phyloP scores from a whole-genome alignment of 2,797 vertebrate genomes.

The Girardinus metallicus region DNA sequence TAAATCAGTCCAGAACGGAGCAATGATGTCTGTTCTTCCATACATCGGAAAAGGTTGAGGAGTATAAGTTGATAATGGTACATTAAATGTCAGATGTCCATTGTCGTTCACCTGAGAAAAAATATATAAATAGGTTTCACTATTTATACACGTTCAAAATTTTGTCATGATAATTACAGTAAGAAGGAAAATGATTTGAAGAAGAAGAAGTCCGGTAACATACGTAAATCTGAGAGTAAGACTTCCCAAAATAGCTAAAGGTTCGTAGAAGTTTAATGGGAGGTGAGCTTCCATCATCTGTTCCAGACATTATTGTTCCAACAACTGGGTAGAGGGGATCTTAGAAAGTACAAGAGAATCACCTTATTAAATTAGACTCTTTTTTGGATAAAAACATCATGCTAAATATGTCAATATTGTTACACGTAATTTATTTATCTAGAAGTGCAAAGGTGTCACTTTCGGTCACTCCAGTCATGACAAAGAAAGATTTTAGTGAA shows the following conservation, averaged over 20 bases:
- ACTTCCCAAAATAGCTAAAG: conserved; percentile 61
- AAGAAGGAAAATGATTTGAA: background rate
- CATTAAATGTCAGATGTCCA: conserved; percentile 71
- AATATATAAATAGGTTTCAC: background rate
- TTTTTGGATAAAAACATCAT: too few species aligned
- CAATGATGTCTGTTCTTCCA: conserved; percentile 59
- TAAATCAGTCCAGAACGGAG: conserved; percentile 74
- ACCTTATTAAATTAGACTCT: background rate
- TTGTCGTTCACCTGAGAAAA: conserved; percentile 71
- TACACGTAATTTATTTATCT: too few species aligned
- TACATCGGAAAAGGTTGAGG: conserved; percentile 46
- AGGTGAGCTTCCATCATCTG: conserved; percentile 66
- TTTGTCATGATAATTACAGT: background rate
- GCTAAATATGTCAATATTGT: too few species aligned
- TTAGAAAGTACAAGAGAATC: conserved; percentile 24
- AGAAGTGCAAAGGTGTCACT: too few species aligned
- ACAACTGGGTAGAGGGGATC: conserved; percentile 49
- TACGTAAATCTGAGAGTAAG: conserved; percentile 58
- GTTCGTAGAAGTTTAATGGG: conserved; percentile 27
- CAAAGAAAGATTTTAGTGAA: too few species aligned
- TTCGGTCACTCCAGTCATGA: too few species aligned
- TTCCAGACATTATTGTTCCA: background rate
- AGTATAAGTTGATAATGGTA: accelerated
- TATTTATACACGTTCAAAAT: background rate
- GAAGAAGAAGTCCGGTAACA: conserved; percentile 6